Percentiles rank a stretch among this genome's conserved stretches.
These are phyloP conservation scores for Lathronympha strigana DNA, from an alignment of 2,888 invertebrate genomes.

Conservation along the genomic window DNA sequence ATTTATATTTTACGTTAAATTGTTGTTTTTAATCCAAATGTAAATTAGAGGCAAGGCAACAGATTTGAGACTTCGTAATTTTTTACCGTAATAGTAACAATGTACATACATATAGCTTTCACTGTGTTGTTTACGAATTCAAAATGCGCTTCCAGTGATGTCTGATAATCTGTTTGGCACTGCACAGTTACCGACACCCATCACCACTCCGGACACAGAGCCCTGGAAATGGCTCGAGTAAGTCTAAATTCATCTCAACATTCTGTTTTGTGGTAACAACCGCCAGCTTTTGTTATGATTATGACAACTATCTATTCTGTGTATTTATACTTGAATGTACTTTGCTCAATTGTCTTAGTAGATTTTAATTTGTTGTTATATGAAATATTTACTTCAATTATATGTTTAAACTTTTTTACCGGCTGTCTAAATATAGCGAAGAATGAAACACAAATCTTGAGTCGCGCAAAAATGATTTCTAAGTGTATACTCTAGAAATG, in stretches of 20 bases:
- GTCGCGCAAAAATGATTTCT: background rate
- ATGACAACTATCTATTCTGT: constrained; percentile 18
- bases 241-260: constrained; percentile 71
- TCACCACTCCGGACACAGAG: constrained; percentile 94
- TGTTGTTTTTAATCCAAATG: too few relatives aligned
- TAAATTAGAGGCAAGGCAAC: too few relatives aligned
- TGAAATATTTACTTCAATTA: background rate
- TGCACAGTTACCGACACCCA: constrained; percentile 93
- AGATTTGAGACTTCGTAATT: too few relatives aligned
- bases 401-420: too few relatives aligned
- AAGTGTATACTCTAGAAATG: background rate
- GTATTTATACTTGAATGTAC: constrained; percentile 9
- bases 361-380: background rate
- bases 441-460: too few relatives aligned
- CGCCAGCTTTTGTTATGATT: constrained; percentile 28
- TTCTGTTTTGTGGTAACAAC: constrained; percentile 37
- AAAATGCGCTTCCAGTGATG: constrained; percentile 47
- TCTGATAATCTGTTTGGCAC: constrained; percentile 68
- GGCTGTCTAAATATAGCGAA: background rate
- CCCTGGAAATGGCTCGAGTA: constrained; percentile 96
- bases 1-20: too few relatives aligned
- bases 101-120: constrained; percentile 14
- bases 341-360: background rate
- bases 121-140: constrained; percentile 39
- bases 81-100: too few relatives aligned